A percentile compares a stretch with the other conserved stretches of the same genome.
Evolutionary conservation across 1,140 invertebrate genomes (phyloP).

Genomic region (Orchestia grillus): DNA sequence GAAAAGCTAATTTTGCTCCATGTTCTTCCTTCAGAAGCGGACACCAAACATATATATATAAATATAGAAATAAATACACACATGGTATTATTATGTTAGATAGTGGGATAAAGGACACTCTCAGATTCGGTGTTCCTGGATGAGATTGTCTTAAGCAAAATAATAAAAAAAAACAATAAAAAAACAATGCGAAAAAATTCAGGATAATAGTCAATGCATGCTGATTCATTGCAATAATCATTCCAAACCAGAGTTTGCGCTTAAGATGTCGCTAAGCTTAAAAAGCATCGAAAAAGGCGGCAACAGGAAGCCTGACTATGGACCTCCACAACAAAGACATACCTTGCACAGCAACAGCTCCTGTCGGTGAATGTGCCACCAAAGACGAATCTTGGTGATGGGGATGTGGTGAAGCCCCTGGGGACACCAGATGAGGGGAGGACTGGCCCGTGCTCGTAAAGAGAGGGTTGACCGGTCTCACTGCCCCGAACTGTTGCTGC

Average conservation of each 20-base stretch:
- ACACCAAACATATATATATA: no score
- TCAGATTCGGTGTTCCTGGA: no score
- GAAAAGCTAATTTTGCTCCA: no score
- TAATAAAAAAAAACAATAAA: no score
- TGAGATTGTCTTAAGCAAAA: no score
- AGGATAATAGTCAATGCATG: no score
- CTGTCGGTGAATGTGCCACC: constrained; percentile 60
- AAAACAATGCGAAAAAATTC: no score
- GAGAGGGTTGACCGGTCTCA: neutral
- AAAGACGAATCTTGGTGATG: constrained; percentile 59
- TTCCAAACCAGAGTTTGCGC: neutral
- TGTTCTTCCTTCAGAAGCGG: no score
- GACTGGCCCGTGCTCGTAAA: constrained; percentile 19
- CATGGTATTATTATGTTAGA: no score
- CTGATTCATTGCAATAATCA: neutral
- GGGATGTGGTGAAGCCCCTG: constrained; percentile 56
- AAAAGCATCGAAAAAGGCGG: neutral
- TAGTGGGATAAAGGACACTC: no score
- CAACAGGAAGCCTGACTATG: neutral
- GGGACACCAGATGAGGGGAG: constrained; percentile 59
- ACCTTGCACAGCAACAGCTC: constrained; percentile 58
- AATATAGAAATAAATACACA: no score
- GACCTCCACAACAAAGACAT: neutral
- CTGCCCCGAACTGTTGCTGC: constrained; percentile 62
- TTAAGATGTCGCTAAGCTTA: neutral